Conservation (phyloP, 2,888 invertebrate species). For the Cosmia pyralina region DNA sequence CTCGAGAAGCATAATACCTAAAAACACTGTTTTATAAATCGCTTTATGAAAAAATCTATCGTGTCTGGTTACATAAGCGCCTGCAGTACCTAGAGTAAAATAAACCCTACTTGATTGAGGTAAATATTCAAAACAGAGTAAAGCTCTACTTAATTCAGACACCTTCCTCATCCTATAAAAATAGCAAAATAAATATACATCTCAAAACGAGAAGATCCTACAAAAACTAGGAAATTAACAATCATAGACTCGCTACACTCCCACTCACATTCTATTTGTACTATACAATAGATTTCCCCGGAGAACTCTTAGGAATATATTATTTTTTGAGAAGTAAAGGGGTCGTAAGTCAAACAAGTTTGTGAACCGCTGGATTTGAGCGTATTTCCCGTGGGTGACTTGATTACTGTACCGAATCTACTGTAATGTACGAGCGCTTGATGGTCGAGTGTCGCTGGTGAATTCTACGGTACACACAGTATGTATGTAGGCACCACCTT, state of each 20-base stretch:
- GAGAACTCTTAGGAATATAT: constrained; percentile 61
- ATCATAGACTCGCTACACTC: constrained; percentile 39
- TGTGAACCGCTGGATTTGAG: constrained; percentile 64
- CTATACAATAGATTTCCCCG: constrained; percentile 60
- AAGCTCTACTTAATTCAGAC: not conserved
- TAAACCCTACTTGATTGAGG: not conserved
- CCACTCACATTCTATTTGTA: constrained; percentile 54
- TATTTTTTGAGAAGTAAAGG: constrained; percentile 60
- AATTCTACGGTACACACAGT: not conserved
- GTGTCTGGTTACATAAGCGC: not conserved
- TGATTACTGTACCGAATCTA: constrained; percentile 56
- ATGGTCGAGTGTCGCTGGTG: constrained; percentile 26
- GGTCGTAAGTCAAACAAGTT: constrained; percentile 64
- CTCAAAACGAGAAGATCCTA: not conserved
- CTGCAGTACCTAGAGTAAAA: not conserved
- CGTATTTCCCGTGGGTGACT: constrained; percentile 73
- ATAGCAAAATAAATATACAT: not conserved
- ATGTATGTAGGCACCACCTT: not conserved
- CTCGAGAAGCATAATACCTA: too few relatives aligned
- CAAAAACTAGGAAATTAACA: constrained; percentile 46
- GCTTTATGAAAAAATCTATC: not conserved
- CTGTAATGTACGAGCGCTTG: constrained; percentile 40
- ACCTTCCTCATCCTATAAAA: not conserved
- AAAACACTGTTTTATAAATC: not conserved
- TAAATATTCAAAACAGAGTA: constrained; percentile 9